These are phyloP conservation scores for Malacosoma neustria DNA, from an alignment of 2,888 invertebrate genomes.

Conservation along the genomic window DNA sequence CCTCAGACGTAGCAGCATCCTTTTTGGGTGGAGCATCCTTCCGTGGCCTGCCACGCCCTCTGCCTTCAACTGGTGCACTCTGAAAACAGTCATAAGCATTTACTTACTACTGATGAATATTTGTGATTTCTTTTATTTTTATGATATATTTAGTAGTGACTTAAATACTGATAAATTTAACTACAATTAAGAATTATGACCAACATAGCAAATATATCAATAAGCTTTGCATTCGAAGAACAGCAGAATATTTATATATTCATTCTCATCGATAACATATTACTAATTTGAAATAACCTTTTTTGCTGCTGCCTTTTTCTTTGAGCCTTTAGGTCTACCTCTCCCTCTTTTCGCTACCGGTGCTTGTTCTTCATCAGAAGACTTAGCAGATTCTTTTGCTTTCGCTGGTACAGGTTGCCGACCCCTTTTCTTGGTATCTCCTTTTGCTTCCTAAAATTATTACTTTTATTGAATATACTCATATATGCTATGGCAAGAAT, in stretches of 20 bases:
- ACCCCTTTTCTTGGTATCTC: slow-evolving; percentile 63
- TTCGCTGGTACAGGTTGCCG: slow-evolving; percentile 54
- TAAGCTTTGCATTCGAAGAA: no score
- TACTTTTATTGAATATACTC: no score
- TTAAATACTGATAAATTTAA: no score
- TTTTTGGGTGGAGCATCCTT: slow-evolving; percentile 67
- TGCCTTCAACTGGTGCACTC: slow-evolving; percentile 53
- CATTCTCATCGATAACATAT: neutral
- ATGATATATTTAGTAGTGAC: no score
- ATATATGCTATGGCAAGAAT: no score
- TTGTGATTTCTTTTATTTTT: no score
- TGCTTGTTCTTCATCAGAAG: slow-evolving; percentile 69
- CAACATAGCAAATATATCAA: neutral
- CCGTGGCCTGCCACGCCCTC: slow-evolving; percentile 64
- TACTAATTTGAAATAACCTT: slow-evolving; percentile 43
- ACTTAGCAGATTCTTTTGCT: slow-evolving; percentile 70
- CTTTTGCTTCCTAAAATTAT: slow-evolving; percentile 56
- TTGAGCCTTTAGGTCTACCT: slow-evolving; percentile 72
- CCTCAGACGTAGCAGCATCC: slow-evolving; percentile 63
- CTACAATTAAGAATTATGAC: slow-evolving; percentile 3
- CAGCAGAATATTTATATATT: neutral
- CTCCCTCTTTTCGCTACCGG: slow-evolving; percentile 71
- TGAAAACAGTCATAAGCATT: no score
- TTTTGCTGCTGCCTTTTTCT: slow-evolving; percentile 66
- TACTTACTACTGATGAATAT: no score